Evolutionary conservation across 2,113 vertebrate genomes (phyloP).

Genomic region (Periophthalmodon schlosseri): DNA sequence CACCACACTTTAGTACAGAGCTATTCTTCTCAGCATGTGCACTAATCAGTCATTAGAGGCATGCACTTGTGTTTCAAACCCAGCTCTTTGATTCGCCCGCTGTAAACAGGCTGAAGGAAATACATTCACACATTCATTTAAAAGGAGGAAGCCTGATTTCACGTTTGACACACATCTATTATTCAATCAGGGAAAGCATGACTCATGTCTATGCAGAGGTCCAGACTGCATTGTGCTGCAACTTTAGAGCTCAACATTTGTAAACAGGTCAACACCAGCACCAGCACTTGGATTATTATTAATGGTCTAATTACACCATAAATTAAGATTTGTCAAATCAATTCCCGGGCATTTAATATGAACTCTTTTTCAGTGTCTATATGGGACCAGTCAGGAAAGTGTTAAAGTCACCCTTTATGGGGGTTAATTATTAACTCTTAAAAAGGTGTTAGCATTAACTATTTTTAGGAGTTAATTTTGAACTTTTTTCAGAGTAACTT

Average conservation of each 20-base stretch:
- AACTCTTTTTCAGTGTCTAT: too few relatives aligned
- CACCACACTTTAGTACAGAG: neutral
- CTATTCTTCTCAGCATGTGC: slow-evolving; percentile 24
- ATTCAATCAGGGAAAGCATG: slow-evolving; percentile 38
- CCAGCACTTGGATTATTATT: neutral
- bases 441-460: too few relatives aligned
- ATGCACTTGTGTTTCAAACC: slow-evolving; percentile 1
- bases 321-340: too few relatives aligned
- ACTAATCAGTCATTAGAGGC: slow-evolving; percentile 20
- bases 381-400: too few relatives aligned
- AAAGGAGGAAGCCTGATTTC: slow-evolving; percentile 55
- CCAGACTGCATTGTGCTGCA: slow-evolving; percentile 32
- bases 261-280: neutral
- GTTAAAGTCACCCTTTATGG: too few relatives aligned
- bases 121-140: slow-evolving; percentile 43
- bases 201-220: slow-evolving; percentile 45
- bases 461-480: too few relatives aligned
- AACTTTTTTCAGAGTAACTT: too few relatives aligned
- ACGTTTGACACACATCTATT: slow-evolving; percentile 43
- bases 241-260: slow-evolving; percentile 1
- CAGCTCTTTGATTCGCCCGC: slow-evolving; percentile 26
- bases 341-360: too few relatives aligned
- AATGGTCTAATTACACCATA: neutral
- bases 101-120: slow-evolving; percentile 46
- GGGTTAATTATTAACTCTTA: too few relatives aligned